Evolutionary conservation across 2,113 vertebrate genomes (phyloP), one percentile per base, ranked within the genome.

Genomic region (Aegotheles bennettii): DNA sequence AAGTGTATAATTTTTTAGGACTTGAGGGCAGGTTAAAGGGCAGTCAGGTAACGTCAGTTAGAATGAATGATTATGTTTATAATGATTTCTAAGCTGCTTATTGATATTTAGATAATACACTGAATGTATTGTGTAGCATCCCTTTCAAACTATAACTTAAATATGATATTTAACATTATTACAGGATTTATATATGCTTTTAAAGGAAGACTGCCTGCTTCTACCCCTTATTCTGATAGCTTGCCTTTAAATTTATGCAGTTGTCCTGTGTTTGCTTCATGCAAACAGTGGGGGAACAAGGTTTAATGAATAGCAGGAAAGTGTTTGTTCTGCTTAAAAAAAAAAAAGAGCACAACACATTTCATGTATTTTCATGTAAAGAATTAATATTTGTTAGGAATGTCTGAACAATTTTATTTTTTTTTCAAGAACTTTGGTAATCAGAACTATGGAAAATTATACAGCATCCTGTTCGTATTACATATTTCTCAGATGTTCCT

Each of bases 341-440:
- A 42, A 25, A 31, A 33, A 26, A 13, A 28, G 26, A 10, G 48
- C 69, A 51, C 48, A 59, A 15, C 47, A 82, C 29, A 69, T 94
- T 97, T 70, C 6, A 84, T 64, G 4, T 91, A 67, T 56, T 68
- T 45, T 77, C 21, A 68, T 77, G 53, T 86, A 86, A 94, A 97
- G 68, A 74, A 17, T 68, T 95, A 90, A 94, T 94, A 85, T 90
- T 94, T 96, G 18, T 90, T 95, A 96, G 71, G 86, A 97, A 96
- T 87, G 35, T 11, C 50, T 92, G 51, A 13, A 59, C 5, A 1
- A 13, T 51, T 92, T 71, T 95, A 88, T 45, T 56, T 89, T 95
- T 92, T 79, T 82, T 88, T 83, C 74, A 95, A 93, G 56, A 90
- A 65, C 67, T 71, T 33, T 95, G 93, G 71, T 95, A 86, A 96